These are phyloP conservation scores for Bolborhynchus lineola DNA, from an alignment of 2,113 vertebrate species.

Conservation along the genomic window DNA sequence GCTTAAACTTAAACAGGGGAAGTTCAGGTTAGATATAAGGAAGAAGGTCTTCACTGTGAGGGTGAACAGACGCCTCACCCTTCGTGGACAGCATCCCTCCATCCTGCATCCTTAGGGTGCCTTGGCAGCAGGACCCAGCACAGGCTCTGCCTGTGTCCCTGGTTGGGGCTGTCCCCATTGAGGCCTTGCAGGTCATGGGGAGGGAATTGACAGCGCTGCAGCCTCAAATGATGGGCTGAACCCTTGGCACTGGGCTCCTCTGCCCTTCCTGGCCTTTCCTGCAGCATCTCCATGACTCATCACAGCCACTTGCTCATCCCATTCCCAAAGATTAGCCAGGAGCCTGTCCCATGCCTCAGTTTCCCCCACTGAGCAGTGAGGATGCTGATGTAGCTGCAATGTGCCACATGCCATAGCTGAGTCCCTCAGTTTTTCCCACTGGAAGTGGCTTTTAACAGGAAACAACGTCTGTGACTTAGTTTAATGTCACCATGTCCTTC, in stretches of 20 bases:
- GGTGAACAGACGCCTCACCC: too few relatives aligned
- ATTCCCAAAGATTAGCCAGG: neutral
- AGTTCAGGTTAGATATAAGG: too few relatives aligned
- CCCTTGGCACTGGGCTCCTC: neutral
- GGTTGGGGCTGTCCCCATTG: fast-evolving
- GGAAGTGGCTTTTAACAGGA: neutral
- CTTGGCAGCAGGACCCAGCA: too few relatives aligned
- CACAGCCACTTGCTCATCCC: neutral
- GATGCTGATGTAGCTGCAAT: neutral
- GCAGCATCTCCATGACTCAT: neutral
- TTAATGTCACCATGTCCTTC: slow-evolving; percentile 8
- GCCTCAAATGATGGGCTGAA: neutral
- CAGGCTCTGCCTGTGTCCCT: neutral
- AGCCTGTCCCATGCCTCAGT: neutral
- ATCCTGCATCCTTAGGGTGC: too few relatives aligned
- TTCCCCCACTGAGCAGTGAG: neutral
- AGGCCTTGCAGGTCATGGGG: neutral
- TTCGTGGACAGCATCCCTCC: too few relatives aligned
- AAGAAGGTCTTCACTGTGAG: too few relatives aligned
- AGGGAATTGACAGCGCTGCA: neutral
- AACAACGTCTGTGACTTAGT: fast-evolving
- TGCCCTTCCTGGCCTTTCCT: neutral
- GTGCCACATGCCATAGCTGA: fast-evolving
- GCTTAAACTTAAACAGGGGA: too few relatives aligned
- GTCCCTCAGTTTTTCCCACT: neutral